Conservation (phyloP, 2,888 invertebrate genomes). For the Bombyx huttoni region DNA sequence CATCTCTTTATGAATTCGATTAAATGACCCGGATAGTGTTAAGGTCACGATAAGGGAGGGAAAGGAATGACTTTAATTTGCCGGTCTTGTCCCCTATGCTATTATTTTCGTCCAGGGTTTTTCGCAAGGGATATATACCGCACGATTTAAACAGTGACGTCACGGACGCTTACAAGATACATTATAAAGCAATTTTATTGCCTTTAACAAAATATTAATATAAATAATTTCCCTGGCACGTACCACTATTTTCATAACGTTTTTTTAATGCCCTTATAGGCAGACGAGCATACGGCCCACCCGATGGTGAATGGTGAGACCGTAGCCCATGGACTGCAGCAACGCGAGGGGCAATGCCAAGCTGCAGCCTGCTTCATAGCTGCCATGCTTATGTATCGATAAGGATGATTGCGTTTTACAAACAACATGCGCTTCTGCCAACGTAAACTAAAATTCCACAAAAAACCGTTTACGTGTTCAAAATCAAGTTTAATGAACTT, state of each 20-base stretch:
- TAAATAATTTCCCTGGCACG: background rate
- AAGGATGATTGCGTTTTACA: too few relatives aligned
- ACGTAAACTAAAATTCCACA: background rate
- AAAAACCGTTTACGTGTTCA: background rate
- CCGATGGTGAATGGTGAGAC: too few relatives aligned
- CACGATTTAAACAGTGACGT: background rate
- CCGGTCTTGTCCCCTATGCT: slow-evolving; percentile 19
- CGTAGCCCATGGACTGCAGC: too few relatives aligned
- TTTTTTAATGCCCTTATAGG: too few relatives aligned
- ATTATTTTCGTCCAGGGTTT: slow-evolving; percentile 15
- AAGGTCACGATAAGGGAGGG: slow-evolving; percentile 12
- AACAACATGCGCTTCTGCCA: too few relatives aligned
- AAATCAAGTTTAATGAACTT: slow-evolving; percentile 1
- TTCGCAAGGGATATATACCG: slow-evolving; percentile 6
- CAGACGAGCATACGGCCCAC: too few relatives aligned
- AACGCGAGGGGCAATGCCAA: too few relatives aligned
- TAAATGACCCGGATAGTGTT: slow-evolving; percentile 18
- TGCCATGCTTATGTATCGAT: too few relatives aligned
- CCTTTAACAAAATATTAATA: background rate
- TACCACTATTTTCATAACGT: too few relatives aligned
- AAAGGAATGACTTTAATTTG: slow-evolving; percentile 22
- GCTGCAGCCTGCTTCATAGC: too few relatives aligned
- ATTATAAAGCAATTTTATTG: background rate
- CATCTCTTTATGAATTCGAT: slow-evolving; percentile 22
- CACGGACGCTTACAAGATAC: background rate